These are phyloP conservation scores for Adelges cooleyi DNA, from an alignment of 1,140 invertebrate genomes.

Conservation along the genomic window DNA sequence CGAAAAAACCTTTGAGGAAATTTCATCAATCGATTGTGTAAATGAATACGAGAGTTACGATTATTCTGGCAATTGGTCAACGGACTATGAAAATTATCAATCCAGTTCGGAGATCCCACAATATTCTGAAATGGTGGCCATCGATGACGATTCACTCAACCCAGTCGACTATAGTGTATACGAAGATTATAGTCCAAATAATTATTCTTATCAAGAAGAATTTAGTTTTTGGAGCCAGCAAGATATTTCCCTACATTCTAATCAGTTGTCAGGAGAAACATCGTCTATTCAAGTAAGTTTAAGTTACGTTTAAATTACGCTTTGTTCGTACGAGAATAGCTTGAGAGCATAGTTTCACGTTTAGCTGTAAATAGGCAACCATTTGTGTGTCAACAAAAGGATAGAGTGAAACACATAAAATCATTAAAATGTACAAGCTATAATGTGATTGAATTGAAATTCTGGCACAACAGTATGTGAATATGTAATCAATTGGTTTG, in stretches of 20 bases:
- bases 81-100: not conserved
- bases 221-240: not conserved
- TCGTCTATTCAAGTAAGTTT: not conserved
- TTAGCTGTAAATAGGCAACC: no score
- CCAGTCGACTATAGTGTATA: constrained; percentile 15
- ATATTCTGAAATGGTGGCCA: constrained; percentile 1
- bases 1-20: no score
- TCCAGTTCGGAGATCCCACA: not conserved
- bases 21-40: not conserved
- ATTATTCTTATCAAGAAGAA: not conserved
- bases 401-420: no score
- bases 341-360: no score
- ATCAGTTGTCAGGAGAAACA: not conserved
- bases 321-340: no score
- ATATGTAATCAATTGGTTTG: not conserved
- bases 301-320: not conserved
- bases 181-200: constrained; percentile 10
- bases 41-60: not conserved
- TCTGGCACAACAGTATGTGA: no score
- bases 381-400: no score
- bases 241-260: not conserved
- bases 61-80: not conserved
- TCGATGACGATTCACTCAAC: not conserved
- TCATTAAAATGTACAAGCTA: no score
- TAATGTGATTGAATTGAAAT: no score